These are phyloP conservation scores for Dorcus parallelipipedus DNA, from an alignment of 2,888 invertebrate genomes.

Conservation along the genomic window DNA sequence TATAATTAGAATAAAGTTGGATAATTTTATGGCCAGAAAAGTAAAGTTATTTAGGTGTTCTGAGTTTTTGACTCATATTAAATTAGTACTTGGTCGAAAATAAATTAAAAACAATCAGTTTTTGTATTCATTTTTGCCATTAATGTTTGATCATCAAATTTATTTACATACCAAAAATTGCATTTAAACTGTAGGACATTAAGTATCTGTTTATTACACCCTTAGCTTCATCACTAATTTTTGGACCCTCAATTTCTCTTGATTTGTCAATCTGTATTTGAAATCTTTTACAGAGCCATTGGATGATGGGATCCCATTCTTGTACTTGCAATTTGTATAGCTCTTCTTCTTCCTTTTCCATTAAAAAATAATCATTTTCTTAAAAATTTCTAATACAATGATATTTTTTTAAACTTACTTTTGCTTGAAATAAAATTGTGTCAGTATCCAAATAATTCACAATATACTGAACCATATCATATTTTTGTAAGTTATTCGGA, in stretches of 20 bases:
- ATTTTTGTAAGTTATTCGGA: slow-evolving; percentile 74
- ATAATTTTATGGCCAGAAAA: too few species aligned
- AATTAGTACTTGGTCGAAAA: too few species aligned
- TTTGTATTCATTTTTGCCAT: too few species aligned
- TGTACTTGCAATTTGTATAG: slow-evolving; percentile 70
- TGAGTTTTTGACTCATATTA: too few species aligned
- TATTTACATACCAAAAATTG: slow-evolving; percentile 68
- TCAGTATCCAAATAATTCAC: slow-evolving; percentile 80
- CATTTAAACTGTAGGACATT: slow-evolving; percentile 75
- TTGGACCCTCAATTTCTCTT: slow-evolving; percentile 65
- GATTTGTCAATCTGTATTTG: slow-evolving; percentile 70
- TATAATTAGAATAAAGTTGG: too few species aligned
- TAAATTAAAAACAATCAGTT: too few species aligned
- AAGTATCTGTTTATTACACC: slow-evolving; percentile 71
- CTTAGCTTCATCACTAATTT: slow-evolving; percentile 63
- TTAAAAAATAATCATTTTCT: slow-evolving; percentile 12
- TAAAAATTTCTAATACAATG: neutral
- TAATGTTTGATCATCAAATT: neutral
- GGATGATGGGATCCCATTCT: slow-evolving; percentile 87
- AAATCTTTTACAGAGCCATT: slow-evolving; percentile 85
- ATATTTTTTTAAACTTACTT: slow-evolving; percentile 52
- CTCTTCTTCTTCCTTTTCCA: slow-evolving; percentile 68
- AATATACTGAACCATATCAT: slow-evolving; percentile 74
- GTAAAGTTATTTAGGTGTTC: too few species aligned
- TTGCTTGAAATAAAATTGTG: slow-evolving; percentile 73